Evolutionary conservation across 2,888 invertebrate genomes (phyloP), one percentile per base, ranked within the genome.

Genomic region (Gisinianus flammeolus): DNA sequence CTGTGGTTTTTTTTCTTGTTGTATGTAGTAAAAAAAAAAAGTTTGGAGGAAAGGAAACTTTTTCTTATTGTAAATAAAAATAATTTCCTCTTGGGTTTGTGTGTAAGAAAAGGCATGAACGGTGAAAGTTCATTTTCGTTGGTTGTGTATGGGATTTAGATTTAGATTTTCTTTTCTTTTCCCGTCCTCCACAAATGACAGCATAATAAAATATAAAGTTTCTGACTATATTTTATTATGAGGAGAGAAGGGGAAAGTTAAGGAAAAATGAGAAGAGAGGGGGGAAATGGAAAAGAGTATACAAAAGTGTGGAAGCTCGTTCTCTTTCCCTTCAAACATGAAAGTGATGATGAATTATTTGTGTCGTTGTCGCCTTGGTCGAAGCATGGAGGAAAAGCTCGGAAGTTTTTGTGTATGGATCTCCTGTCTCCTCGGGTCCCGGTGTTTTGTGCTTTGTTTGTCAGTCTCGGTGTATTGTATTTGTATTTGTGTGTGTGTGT

Each of bases 281-380:
- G 58, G 10, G 22, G n/a, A n/a, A n/a, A 22, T 24, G 58, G n/a
- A 58, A 24, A 24, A 58, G 58, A n/a, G 58, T 3, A n/a, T 58
- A n/a, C n/a, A n/a, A 6, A 22, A n/a, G 58, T 24, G 1, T 58
- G 22, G 16, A 22, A n/a, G 58, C 22, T 2, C 24, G 10, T 44
- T 69, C 3, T 44, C n/a, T 26, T 1, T 28, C 24, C 33, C 70
- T 70, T 35, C 54, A 19, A 30, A 24, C 35, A 28, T 71, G 71
- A 28, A 30, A 44, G 30, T 54, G 68, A 68, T 68, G 68, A 68
- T 68, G 71, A 71, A 71, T 71, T 71, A 71, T 71, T 71, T 58
- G 58, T 58, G 58, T 58, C 58, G 58, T 58, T 44, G 44, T 44
- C 44, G 19, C 44, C 44, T 44, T 44, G 44, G 44, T 44, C 19